Percentiles rank a stretch among this genome's conserved stretches.
Conservation (phyloP, 2,797 vertebrate species). For the Enteromius paludinosus region DNA sequence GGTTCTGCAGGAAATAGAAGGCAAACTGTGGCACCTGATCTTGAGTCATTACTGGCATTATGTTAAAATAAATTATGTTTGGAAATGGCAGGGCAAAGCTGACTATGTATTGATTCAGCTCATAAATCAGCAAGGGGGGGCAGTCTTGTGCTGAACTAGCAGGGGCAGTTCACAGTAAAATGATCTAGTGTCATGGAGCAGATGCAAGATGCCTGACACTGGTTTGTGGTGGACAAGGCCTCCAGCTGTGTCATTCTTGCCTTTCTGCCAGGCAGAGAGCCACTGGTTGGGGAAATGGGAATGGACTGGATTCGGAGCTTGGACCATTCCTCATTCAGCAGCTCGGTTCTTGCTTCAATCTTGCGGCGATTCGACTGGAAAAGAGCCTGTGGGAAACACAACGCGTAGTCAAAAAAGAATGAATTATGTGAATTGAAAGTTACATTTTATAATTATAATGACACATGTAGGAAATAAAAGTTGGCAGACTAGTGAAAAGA, state of each 20-base stretch:
- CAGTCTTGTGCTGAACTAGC: conserved; percentile 20
- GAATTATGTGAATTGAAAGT: not conserved
- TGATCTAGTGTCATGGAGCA: not conserved
- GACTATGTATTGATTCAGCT: conserved; percentile 25
- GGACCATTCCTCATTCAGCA: conserved; percentile 93
- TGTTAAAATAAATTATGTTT: conserved; percentile 31
- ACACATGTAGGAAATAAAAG: not conserved
- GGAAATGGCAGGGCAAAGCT: conserved; percentile 4
- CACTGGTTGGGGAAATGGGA: conserved; percentile 82
- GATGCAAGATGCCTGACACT: conserved; percentile 6
- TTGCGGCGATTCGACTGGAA: conserved; percentile 92
- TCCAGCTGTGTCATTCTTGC: conserved; percentile 66
- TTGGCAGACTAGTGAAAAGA: not conserved
- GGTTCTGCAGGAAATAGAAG: not conserved
- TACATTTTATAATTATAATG: not conserved
- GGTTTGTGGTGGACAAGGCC: conserved; percentile 16
- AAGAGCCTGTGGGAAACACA: conserved; percentile 77
- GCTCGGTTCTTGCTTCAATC: conserved; percentile 87
- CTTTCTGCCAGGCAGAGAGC: conserved; percentile 86
- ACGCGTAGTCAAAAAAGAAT: not conserved
- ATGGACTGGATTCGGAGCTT: conserved; percentile 90
- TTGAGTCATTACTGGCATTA: conserved; percentile 30
- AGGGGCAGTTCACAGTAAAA: conserved; percentile 20
- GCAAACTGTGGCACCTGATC: conserved; percentile 26
- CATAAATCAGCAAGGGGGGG: conserved; percentile 20